phyloP scores from a whole-genome alignment of 2,888 invertebrate genomes.

The Stictocephala bisonia region DNA sequence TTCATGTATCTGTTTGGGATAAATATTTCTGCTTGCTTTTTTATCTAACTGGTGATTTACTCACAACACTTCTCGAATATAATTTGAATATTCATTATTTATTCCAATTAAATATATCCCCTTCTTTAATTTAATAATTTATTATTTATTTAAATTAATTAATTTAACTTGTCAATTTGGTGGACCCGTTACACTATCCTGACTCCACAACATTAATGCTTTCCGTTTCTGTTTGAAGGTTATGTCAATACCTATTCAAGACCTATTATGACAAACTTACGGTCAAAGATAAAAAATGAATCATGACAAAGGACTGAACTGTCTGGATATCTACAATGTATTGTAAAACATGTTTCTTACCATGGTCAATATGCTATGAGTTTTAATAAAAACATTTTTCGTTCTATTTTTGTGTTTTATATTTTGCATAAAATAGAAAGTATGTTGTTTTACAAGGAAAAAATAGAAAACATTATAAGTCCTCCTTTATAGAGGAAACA shows the following conservation, averaged over 20 bases:
- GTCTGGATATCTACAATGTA: not conserved
- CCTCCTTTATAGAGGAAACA: conserved; percentile 1
- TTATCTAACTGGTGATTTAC: too few species aligned
- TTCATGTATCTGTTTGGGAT: too few species aligned
- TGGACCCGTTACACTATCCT: too few species aligned
- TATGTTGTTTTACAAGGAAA: conserved; percentile 1
- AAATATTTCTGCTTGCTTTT: too few species aligned
- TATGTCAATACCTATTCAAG: not conserved
- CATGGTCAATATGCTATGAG: not conserved
- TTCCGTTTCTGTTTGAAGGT: conserved; percentile 7
- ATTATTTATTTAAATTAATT: too few species aligned
- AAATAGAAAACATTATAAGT: conserved; percentile 4
- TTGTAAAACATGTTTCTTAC: not conserved
- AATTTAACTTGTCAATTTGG: too few species aligned
- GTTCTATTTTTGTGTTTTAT: not conserved
- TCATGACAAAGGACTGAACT: not conserved
- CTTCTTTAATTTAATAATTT: too few species aligned
- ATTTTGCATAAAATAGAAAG: not conserved
- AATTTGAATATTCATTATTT: too few species aligned
- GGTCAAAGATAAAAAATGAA: conserved; percentile 1
- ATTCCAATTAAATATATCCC: too few species aligned
- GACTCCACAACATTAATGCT: too few species aligned
- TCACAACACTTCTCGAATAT: too few species aligned
- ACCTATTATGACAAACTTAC: conserved; percentile 7
- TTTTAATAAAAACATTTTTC: not conserved